phyloP scores from a whole-genome alignment of 2,113 vertebrate species.

The Uropsilus gracilis region DNA sequence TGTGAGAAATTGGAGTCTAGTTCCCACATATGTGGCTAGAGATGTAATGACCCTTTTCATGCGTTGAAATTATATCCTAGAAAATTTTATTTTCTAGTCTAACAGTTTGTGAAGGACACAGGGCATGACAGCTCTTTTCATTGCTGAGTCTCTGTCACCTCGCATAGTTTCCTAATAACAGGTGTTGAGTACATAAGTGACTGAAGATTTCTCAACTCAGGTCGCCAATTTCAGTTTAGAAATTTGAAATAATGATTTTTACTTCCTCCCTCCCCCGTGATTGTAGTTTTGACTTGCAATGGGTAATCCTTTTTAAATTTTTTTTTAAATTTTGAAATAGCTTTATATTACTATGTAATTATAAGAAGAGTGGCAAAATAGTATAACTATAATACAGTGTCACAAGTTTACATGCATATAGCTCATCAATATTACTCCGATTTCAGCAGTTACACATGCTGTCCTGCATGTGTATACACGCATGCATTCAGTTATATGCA shows the following conservation, averaged over 20 bases:
- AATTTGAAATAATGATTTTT: background rate
- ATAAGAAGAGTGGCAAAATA: background rate
- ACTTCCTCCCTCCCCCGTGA: too few relatives aligned
- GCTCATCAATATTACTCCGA: background rate
- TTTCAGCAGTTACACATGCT: background rate
- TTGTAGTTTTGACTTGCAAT: background rate
- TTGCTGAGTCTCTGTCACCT: background rate
- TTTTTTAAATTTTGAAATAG: conserved; percentile 32
- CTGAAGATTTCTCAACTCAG: background rate
- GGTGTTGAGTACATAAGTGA: background rate
- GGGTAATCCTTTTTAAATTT: background rate
- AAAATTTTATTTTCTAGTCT: background rate
- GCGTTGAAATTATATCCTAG: background rate
- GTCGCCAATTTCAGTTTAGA: background rate
- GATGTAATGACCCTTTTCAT: background rate
- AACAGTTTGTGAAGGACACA: background rate
- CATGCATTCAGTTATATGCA: background rate
- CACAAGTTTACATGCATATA: background rate
- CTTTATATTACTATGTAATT: background rate
- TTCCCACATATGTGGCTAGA: background rate
- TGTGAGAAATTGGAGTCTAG: background rate
- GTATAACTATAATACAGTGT: background rate
- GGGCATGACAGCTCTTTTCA: background rate
- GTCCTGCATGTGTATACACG: fast-evolving
- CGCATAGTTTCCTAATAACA: background rate